Evolutionary conservation across 37 sponge, comb jelly and placozoan species (phyloP), one percentile per base, ranked within the genome.

Genomic region (Mnemiopsis leidyi): DNA sequence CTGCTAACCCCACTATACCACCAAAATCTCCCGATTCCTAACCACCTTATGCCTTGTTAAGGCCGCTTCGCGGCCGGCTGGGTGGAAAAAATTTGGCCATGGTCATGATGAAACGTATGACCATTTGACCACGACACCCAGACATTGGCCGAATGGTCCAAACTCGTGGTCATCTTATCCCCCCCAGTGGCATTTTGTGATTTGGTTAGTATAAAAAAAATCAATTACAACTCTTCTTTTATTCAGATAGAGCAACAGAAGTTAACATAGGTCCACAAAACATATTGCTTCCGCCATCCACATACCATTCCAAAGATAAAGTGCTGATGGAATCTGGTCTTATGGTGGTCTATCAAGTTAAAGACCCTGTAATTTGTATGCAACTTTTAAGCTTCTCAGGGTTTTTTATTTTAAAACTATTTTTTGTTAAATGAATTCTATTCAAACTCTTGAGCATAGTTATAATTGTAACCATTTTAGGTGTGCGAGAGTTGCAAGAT

Each of bases 401-500:
- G n/a, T n/a, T n/a, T n/a, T n/a, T n/a, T n/a, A n/a, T n/a, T n/a
- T n/a, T n/a, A n/a, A n/a, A n/a, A n/a, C n/a, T n/a, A n/a, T n/a
- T n/a, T n/a, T n/a, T n/a, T n/a, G n/a, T n/a, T n/a, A n/a, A n/a
- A n/a, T n/a, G n/a, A n/a, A n/a, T n/a, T n/a, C n/a, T n/a, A n/a
- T n/a, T n/a, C n/a, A n/a, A n/a, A n/a, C n/a, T n/a, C n/a, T n/a
- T n/a, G n/a, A n/a, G n/a, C n/a, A n/a, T n/a, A n/a, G 61, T 18
- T 48, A 48, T 48, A 29, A n/a, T 28, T 23, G 3, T 79, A 79
- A 33, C 3, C 36, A 23, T 25, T 85, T 38, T 61, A 85, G 90
- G 90, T 85, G 90, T 85, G 9, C 13, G 90, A 23, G 90, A 85
- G 35, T 40, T 40, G 3, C 90, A 85, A 37, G 90, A 85, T 85